A percentile compares a stretch with the other conserved stretches of the same genome.
phyloP scores from a whole-genome alignment of 2,797 vertebrate species.

The Poecilia wingei region DNA sequence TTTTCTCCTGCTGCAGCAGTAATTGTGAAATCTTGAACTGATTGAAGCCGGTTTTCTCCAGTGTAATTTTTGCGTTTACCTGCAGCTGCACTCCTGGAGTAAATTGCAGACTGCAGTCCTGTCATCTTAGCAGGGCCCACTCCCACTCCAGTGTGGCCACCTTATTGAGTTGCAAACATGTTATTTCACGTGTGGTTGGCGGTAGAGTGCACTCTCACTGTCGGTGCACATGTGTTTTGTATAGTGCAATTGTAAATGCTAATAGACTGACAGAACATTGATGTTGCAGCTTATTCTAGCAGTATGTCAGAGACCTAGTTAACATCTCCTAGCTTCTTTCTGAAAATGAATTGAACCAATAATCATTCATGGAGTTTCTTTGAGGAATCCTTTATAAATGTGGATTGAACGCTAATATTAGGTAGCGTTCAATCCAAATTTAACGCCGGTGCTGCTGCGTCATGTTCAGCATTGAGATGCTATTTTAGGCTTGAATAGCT shows the following conservation, averaged over 20 bases:
- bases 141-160: not conserved
- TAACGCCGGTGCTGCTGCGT: too few relatives aligned
- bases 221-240: not conserved
- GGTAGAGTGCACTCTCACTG: not conserved
- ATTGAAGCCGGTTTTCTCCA: not conserved
- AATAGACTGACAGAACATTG: not conserved
- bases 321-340: not conserved
- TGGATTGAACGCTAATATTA: too few relatives aligned
- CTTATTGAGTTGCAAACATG: not conserved
- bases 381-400: too few relatives aligned
- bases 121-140: not conserved
- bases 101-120: not conserved
- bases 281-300: not conserved
- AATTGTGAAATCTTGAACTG: not conserved
- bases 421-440: too few relatives aligned
- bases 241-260: not conserved
- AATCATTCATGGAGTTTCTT: too few relatives aligned
- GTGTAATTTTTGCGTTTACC: not conserved
- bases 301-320: not conserved
- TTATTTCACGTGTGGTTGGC: not conserved
- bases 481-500: too few relatives aligned
- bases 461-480: too few relatives aligned
- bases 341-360: not conserved
- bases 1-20: not conserved
- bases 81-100: slow-evolving; percentile 1